These are phyloP conservation scores for Haemorhous mexicanus DNA, from an alignment of 2,113 vertebrate genomes.

Conservation along the genomic window DNA sequence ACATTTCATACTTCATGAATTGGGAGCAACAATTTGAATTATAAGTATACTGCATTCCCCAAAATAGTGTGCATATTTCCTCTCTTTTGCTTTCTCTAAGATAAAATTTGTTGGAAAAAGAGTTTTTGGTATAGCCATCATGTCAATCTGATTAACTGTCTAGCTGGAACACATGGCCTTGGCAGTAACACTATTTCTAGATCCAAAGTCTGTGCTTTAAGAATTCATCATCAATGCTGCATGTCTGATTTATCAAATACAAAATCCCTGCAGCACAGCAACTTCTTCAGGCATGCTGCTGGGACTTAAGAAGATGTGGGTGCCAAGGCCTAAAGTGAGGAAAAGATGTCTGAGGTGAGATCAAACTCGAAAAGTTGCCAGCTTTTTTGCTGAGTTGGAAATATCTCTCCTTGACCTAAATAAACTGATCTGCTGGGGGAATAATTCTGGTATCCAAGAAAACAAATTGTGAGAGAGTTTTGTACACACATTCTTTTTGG, in stretches of 20 bases:
- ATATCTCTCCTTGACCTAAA: slow-evolving; percentile 19
- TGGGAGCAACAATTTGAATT: not conserved
- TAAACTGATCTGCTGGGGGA: slow-evolving; percentile 2
- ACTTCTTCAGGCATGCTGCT: not conserved
- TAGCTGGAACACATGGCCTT: slow-evolving; percentile 10
- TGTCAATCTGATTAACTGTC: slow-evolving; percentile 6
- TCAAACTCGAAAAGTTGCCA: not conserved
- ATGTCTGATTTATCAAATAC: slow-evolving; percentile 39
- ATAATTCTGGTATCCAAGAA: not conserved
- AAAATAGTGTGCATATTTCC: not conserved
- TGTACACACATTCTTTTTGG: not conserved
- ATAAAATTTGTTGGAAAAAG: not conserved
- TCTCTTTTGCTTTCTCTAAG: not conserved
- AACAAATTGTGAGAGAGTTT: not conserved
- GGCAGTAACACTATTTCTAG: not conserved
- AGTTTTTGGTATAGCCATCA: slow-evolving; percentile 55
- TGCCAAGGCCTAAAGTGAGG: slow-evolving; percentile 35
- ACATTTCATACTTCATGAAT: not conserved
- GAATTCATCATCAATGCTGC: not conserved
- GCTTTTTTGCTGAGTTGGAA: not conserved
- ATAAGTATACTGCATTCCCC: not conserved
- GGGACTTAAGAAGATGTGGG: not conserved
- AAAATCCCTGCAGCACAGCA: not conserved
- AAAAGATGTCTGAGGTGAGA: slow-evolving; percentile 27
- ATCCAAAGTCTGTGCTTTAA: slow-evolving; percentile 21